Conservation (phyloP, 2,888 invertebrate genomes). For the Nomada lathburiana region DNA sequence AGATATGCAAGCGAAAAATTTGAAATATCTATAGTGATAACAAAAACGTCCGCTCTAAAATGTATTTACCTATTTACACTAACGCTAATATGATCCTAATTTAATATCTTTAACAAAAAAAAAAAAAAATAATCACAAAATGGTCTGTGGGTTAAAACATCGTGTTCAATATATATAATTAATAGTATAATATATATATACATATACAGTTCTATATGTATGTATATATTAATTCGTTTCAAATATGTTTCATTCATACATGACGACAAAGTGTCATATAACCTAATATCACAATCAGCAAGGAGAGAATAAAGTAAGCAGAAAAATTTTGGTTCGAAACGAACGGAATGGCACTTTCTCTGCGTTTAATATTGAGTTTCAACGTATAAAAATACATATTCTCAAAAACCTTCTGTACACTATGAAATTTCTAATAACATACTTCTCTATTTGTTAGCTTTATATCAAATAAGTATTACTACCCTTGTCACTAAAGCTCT, state of each 20-base stretch:
- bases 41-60: slow-evolving; percentile 74
- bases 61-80: slow-evolving; percentile 76
- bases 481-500: slow-evolving; percentile 61
- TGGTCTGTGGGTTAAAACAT: slow-evolving; percentile 74
- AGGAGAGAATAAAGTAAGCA: slow-evolving; percentile 76
- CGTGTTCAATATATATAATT: slow-evolving; percentile 55
- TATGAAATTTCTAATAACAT: slow-evolving; percentile 73
- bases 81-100: slow-evolving; percentile 72
- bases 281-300: slow-evolving; percentile 82
- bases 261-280: slow-evolving; percentile 77
- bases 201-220: slow-evolving; percentile 45
- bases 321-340: slow-evolving; percentile 77
- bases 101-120: slow-evolving; percentile 74
- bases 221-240: slow-evolving; percentile 63
- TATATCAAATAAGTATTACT: slow-evolving; percentile 72
- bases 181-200: slow-evolving; percentile 55
- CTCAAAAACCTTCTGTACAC: slow-evolving; percentile 74
- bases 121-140: slow-evolving; percentile 73
- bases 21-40: slow-evolving; percentile 68
- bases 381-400: slow-evolving; percentile 78
- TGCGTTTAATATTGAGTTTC: slow-evolving; percentile 75
- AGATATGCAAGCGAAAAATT: slow-evolving; percentile 60
- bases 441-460: slow-evolving; percentile 66
- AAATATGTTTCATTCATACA: slow-evolving; percentile 71
- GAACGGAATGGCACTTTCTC: slow-evolving; percentile 82